phyloP scores from a whole-genome alignment of 2,113 vertebrate genomes.

The Mugil cephalus region DNA sequence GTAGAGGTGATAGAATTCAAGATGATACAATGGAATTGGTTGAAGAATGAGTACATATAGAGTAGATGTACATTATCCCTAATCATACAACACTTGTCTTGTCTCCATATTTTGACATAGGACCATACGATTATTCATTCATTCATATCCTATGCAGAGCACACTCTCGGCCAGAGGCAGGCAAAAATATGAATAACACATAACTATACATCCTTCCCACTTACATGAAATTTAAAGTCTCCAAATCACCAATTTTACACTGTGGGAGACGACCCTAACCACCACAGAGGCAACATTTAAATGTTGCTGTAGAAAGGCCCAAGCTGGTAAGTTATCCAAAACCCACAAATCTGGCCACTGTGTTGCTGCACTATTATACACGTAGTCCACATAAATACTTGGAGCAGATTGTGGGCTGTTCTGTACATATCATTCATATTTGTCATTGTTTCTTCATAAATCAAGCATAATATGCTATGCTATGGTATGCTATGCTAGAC shows the following conservation, averaged over 20 bases:
- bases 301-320: no score
- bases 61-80: not conserved
- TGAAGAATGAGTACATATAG: not conserved
- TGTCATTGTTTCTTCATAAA: not conserved
- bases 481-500: no score
- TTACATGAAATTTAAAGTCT: not conserved
- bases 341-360: not conserved
- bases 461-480: slow-evolving; percentile 22
- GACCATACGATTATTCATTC: slow-evolving; percentile 5
- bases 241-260: slow-evolving; percentile 1
- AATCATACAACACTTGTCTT: not conserved
- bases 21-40: not conserved
- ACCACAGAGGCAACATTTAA: no score
- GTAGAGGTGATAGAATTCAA: not conserved
- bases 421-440: not conserved
- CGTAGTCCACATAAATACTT: not conserved
- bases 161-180: slow-evolving; percentile 24
- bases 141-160: slow-evolving; percentile 22
- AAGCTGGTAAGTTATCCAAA: no score
- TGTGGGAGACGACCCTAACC: not conserved
- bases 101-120: not conserved
- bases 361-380: slow-evolving; percentile 6
- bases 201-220: not conserved
- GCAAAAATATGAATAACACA: slow-evolving; percentile 25
- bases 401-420: not conserved